Evolutionary conservation across 2,888 invertebrate genomes (phyloP), one percentile per base, ranked within the genome.

Genomic region (Dasypogon diadema): DNA sequence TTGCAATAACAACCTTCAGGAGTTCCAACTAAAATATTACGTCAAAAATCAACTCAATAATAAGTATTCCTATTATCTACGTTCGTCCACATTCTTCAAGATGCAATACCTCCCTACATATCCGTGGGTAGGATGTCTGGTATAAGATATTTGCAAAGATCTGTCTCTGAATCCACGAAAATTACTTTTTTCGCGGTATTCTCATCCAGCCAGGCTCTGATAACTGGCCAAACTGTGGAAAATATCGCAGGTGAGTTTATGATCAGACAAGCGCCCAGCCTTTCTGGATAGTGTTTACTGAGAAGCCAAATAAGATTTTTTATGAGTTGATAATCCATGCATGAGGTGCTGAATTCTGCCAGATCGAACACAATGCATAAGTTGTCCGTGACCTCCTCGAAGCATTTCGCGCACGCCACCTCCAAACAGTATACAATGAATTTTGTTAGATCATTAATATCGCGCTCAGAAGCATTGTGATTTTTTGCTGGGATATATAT

Each of bases 241-340:
- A 94, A 94, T 75, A 94, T 87, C 1, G 90, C 85, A 1, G 93
- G 92, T 1, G 93, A 89, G 85, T 93, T 93, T 73, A 92, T 89
- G 75, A 94, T 90, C 48, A 94, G 88, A 81, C 93, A 93, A 42
- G 92, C 88, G 0, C 94, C 94, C 74, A 94, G 88, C 30, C 93
- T 87, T 83, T 94, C 94, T 0, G 93, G 93, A 83, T 92, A 94
- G 82, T 93, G 93, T 78, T 91, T 89, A 81, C 92, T 91, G 10
- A 93, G 87, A 46, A 93, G 84, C 92, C 93, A 93, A 78, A 93
- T 93, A 37, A 94, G 86, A 83, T 93, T 93, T 84, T 93, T 93
- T 12, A 93, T 88, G 77, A 93, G 88, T 83, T 92, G 92, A 83
- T 93, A 93, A 82, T 94, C 93, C 93, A 94, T 93, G 81, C 92